Percentiles rank a stretch among this genome's conserved stretches.
phyloP scores from a whole-genome alignment of 2,888 invertebrate genomes.

The Cephus spinipes region DNA sequence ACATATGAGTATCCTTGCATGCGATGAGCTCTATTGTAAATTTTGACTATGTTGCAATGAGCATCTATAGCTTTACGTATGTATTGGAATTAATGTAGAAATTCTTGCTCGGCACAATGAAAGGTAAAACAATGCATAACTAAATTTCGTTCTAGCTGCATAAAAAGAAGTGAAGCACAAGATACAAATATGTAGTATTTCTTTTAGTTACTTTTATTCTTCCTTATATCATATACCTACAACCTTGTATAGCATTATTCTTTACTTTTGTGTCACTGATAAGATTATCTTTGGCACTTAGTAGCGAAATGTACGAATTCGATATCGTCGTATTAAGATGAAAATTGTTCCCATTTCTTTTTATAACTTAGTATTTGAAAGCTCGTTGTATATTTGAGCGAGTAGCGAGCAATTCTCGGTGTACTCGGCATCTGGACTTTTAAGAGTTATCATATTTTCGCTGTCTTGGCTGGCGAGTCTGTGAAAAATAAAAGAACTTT shows the following conservation, averaged over 20 bases:
- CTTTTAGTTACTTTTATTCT: background rate
- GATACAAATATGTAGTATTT: background rate
- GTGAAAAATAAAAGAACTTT: conserved; percentile 18
- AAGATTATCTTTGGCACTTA: conserved; percentile 33
- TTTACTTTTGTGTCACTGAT: background rate
- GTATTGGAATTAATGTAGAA: background rate
- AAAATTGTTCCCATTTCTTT: conserved; percentile 43
- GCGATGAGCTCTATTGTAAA: background rate
- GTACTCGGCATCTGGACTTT: conserved; percentile 51
- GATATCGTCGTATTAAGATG: conserved; percentile 26
- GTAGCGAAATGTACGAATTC: conserved; percentile 34
- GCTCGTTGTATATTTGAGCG: conserved; percentile 61
- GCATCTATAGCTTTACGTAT: background rate
- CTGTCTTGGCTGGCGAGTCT: conserved; percentile 52
- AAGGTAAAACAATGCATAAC: background rate
- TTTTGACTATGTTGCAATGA: background rate
- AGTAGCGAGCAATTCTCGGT: conserved; percentile 49
- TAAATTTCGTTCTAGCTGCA: background rate
- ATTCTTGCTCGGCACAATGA: background rate
- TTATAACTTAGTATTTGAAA: conserved; percentile 61
- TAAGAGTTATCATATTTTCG: conserved; percentile 52
- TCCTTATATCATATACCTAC: background rate
- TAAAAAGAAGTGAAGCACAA: too few relatives aligned
- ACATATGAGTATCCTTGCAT: background rate
- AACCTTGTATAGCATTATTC: background rate